Evolutionary conservation across 2,113 vertebrate species (phyloP).

Genomic region (Cinclus cinclus): DNA sequence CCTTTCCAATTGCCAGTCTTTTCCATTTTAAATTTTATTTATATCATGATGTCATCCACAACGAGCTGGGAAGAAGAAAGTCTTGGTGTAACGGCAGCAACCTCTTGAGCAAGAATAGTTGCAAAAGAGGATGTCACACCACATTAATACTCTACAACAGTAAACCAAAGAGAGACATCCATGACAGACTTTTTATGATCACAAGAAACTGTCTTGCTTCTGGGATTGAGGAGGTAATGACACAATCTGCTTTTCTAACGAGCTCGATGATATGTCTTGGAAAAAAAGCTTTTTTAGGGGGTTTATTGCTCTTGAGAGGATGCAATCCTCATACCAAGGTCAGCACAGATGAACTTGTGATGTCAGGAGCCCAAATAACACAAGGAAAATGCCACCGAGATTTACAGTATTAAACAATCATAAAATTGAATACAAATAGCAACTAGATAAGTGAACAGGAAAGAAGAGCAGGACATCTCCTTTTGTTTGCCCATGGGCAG

Average conservation of each 20-base stretch:
- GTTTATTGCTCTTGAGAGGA: not conserved
- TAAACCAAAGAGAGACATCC: not conserved
- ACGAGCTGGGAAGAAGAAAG: not conserved
- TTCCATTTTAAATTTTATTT: not conserved
- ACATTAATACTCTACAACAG: not conserved
- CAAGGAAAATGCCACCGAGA: not conserved
- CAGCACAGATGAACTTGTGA: not conserved
- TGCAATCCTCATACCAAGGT: not conserved
- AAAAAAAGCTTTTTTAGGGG: not conserved
- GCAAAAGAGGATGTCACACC: not conserved
- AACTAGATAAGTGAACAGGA: not conserved
- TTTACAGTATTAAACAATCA: not conserved
- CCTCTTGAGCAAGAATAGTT: not conserved
- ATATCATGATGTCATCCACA: not conserved
- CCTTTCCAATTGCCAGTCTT: not conserved
- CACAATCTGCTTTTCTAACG: not conserved
- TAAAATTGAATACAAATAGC: not conserved
- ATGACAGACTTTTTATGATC: not conserved
- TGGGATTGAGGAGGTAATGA: not conserved
- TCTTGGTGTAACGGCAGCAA: not conserved
- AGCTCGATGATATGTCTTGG: fast-evolving
- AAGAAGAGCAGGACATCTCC: not conserved
- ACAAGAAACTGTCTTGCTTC: not conserved
- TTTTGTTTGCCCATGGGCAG: fast-evolving
- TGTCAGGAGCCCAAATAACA: not conserved